Evolutionary conservation across 1,140 invertebrate genomes (phyloP), one percentile per base, ranked within the genome.

Genomic region (Palaemon carinicauda): DNA sequence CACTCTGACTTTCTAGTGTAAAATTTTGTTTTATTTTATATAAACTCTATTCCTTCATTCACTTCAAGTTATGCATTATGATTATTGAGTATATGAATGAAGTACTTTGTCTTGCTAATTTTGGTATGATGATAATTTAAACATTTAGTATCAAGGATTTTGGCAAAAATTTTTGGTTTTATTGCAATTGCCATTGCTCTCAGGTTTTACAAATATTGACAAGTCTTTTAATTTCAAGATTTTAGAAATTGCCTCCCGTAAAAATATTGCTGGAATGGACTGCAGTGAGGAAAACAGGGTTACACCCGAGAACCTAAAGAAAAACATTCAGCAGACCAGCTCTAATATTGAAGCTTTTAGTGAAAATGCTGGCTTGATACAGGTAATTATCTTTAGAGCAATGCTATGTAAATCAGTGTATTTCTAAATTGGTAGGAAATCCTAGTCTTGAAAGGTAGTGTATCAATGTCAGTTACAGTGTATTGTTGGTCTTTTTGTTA

Each of bases 261-360:
- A 87, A 31, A 53, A 56, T 21, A 5, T 52, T 27, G 52, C 24
- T 50, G 24, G n/a, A 19, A 41, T n/a, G 53, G 33, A 60, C 17
- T 3, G 17, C 4, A 7, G 15, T 17, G 53, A 27, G 24, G 53
- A 56, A 27, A 53, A n/a, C 1, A 74, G 33, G 51, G n/a, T 77
- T 3, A 77, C 71, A 29, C 21, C 73, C 12, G 71, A 81, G 27
- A 87, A 56, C 29, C 27, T 87, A 2, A 87, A 82, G 71, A 75
- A 56, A 50, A 87, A 81, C 52, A 82, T 87, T 27, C 85, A 87
- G 21, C 79, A 75, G 41, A 81, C 81, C 69, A 53, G 71, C 10
- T 82, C 85, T 29, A 73, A 87, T 31, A 77, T 82, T n/a, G 85
- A 87, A 9, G 85, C 79, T 31, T 87, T 87, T 73, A 77, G 52